Conservation (phyloP, 2,797 vertebrate species). For the Stomatorhinus walkeri region DNA sequence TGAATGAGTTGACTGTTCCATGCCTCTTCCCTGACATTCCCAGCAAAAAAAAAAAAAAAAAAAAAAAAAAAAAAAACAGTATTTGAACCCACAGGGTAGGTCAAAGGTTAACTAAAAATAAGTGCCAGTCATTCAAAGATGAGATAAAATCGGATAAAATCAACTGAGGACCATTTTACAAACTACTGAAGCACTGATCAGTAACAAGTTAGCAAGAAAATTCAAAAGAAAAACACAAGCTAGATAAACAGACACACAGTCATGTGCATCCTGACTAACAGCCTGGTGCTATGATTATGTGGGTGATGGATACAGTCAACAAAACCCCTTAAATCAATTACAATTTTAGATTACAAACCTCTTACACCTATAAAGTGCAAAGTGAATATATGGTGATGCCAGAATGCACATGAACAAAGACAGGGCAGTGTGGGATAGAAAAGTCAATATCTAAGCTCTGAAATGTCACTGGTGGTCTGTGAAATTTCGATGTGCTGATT, state of each 20-base stretch:
- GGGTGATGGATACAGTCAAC: background rate
- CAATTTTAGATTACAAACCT: background rate
- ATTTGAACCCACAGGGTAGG: background rate
- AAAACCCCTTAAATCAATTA: background rate
- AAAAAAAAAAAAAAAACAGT: background rate
- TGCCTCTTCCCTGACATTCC: constrained; percentile 40
- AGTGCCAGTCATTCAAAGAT: background rate
- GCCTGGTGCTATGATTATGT: background rate
- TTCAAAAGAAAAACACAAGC: background rate
- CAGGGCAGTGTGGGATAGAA: background rate
- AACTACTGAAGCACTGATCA: background rate
- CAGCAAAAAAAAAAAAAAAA: constrained; percentile 22
- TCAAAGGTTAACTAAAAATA: constrained; percentile 1
- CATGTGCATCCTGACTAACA: background rate
- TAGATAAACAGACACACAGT: background rate
- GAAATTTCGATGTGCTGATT: background rate
- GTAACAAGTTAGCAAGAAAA: background rate
- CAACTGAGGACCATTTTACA: background rate
- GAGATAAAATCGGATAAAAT: background rate
- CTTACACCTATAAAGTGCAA: background rate
- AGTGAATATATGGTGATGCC: background rate
- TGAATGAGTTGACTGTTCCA: constrained; percentile 49
- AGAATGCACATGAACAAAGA: background rate
- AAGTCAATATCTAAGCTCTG: background rate
- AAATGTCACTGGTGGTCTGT: background rate